phyloP scores from a whole-genome alignment of 2,888 invertebrate species.

The Trachelus stipa region DNA sequence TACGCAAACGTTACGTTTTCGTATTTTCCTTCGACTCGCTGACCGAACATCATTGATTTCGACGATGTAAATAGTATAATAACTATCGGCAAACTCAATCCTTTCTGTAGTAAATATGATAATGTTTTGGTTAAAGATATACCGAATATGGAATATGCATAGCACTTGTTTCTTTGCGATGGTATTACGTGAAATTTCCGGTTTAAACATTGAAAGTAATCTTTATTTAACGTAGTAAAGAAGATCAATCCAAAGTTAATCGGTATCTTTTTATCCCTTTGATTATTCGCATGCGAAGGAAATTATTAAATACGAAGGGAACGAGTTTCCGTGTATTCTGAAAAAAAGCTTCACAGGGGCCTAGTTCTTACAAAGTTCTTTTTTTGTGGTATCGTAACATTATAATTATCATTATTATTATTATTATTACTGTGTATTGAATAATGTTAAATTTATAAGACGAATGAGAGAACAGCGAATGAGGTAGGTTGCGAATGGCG shows the following conservation, averaged over 20 bases:
- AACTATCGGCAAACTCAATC: slow-evolving; percentile 2
- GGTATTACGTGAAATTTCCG: background rate
- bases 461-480: slow-evolving; percentile 31
- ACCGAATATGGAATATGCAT: background rate
- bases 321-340: slow-evolving; percentile 36
- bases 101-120: background rate
- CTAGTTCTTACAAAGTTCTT: slow-evolving; percentile 52
- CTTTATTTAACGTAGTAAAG: background rate
- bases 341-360: slow-evolving; percentile 42
- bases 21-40: background rate
- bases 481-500: slow-evolving; percentile 28
- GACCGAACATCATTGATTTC: slow-evolving; percentile 4
- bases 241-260: background rate
- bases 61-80: slow-evolving; percentile 9
- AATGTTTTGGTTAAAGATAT: background rate
- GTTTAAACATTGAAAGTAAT: background rate
- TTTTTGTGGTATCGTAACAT: slow-evolving; percentile 23
- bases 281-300: slow-evolving; percentile 2
- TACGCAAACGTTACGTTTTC: background rate
- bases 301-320: slow-evolving; percentile 22
- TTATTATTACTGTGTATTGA: slow-evolving; percentile 41
- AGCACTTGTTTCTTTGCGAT: background rate
- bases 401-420: slow-evolving; percentile 33
- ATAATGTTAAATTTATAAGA: slow-evolving; percentile 37
- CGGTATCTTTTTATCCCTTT: slow-evolving; percentile 1